Conservation (phyloP, 1,140 invertebrate genomes). For the Cherax destructor region DNA sequence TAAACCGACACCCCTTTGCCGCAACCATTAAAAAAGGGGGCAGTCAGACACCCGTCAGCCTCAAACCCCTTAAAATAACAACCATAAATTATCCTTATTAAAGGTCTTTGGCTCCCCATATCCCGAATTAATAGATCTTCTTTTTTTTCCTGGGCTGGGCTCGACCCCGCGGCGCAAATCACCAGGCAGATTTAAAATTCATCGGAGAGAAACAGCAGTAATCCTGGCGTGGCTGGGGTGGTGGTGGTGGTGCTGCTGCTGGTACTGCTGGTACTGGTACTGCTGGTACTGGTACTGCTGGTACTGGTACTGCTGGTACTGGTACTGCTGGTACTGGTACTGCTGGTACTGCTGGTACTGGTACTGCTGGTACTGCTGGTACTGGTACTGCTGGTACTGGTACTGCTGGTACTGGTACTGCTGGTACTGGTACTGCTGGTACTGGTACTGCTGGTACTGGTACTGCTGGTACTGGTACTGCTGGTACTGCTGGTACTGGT, state of each 20-base stretch:
- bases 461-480: too few species aligned
- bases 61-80: conserved; percentile 36
- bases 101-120: conserved; percentile 62
- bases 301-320: too few species aligned
- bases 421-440: too few species aligned
- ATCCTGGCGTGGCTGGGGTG: conserved; percentile 6
- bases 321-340: too few species aligned
- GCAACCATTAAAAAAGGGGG: neutral
- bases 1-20: neutral
- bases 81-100: conserved; percentile 57
- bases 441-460: too few species aligned
- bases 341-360: too few species aligned
- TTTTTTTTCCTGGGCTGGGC: neutral
- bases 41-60: neutral
- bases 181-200: conserved; percentile 60
- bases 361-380: too few species aligned
- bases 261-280: too few species aligned
- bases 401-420: too few species aligned
- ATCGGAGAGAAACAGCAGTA: conserved; percentile 51
- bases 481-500: too few species aligned
- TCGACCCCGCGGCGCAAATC: conserved; percentile 46
- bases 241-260: neutral
- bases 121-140: conserved; percentile 57
- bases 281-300: too few species aligned
- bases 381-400: too few species aligned